Evolutionary conservation across 2,797 vertebrate species (phyloP).

Genomic region (Atherinosoma microstoma): DNA sequence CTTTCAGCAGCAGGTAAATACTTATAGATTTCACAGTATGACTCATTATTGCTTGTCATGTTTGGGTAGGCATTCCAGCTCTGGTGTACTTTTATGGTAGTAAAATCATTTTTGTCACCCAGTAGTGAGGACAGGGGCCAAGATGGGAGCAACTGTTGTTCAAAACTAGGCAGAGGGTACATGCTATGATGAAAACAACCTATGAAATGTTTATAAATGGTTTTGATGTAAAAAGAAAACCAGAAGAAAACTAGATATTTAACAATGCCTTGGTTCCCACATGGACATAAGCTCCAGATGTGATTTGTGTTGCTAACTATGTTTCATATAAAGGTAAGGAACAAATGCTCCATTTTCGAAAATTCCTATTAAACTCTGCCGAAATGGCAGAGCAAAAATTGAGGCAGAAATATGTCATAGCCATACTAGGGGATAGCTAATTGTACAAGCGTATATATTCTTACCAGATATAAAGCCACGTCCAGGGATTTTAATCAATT

Average conservation of each 20-base stretch:
- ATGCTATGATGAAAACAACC: not conserved
- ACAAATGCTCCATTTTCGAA: not conserved
- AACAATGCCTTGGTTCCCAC: not conserved
- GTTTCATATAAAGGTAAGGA: not conserved
- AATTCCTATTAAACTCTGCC: not conserved
- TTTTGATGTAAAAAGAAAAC: no score
- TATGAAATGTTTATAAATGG: not conserved
- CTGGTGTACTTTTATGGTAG: not conserved
- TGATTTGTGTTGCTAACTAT: not conserved
- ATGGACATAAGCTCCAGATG: not conserved
- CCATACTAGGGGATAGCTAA: not conserved
- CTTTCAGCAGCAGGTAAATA: not conserved
- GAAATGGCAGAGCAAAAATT: not conserved
- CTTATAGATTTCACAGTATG: not conserved
- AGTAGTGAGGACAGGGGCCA: no score
- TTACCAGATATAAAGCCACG: not conserved
- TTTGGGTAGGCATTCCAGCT: not conserved
- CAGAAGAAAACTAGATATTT: not conserved
- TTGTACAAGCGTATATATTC: not conserved
- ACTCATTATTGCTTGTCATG: not conserved
- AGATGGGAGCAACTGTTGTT: no score
- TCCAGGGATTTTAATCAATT: not conserved
- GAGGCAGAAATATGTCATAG: not conserved
- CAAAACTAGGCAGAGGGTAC: no score
- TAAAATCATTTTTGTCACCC: no score